Conservation (phyloP, 2,797 vertebrate species). For the Smutsia temminckii region DNA sequence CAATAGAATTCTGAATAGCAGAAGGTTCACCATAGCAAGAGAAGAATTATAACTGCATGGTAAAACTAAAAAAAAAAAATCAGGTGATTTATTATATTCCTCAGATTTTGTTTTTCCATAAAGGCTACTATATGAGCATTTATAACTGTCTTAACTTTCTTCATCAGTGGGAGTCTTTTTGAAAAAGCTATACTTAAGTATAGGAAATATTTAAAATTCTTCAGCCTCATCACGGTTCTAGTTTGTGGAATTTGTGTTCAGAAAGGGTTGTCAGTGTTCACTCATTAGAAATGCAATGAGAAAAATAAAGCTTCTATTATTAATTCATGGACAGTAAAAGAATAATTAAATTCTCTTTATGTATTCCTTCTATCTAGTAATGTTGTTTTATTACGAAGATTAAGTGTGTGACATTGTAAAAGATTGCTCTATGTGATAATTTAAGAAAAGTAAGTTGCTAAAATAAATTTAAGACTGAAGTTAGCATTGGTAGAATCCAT, state of each 20-base stretch:
- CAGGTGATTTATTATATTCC: neutral
- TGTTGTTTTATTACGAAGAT: constrained; percentile 20
- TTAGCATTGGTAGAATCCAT: neutral
- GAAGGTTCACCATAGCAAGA: neutral
- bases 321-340: constrained; percentile 50
- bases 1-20: neutral
- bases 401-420: constrained; percentile 10
- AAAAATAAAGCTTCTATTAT: constrained; percentile 54
- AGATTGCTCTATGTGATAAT: neutral
- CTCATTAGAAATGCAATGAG: constrained; percentile 48
- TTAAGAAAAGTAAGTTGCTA: constrained; percentile 44
- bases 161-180: neutral
- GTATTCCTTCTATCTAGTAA: constrained; percentile 15
- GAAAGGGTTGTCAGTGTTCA: neutral
- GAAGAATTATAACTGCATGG: neutral
- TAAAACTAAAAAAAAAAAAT: neutral
- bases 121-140: neutral
- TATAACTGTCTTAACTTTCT: neutral
- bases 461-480: neutral
- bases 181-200: neutral
- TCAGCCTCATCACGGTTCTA: neutral
- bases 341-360: constrained; percentile 47
- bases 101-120: neutral
- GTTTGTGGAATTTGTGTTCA: constrained; percentile 39
- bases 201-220: constrained; percentile 20